phyloP scores from a whole-genome alignment of 2,888 invertebrate species.

The Stictocephala bisonia region DNA sequence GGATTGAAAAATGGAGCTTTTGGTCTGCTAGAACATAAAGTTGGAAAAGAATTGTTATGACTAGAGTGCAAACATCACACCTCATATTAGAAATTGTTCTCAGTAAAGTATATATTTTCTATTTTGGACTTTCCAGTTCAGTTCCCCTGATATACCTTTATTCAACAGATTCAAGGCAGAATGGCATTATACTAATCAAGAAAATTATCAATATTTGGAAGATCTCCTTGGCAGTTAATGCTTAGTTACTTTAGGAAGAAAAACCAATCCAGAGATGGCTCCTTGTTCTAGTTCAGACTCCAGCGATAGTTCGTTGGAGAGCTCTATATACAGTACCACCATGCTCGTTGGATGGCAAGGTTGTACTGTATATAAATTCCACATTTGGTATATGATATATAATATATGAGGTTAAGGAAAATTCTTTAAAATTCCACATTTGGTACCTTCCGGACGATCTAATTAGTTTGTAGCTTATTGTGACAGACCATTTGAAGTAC shows the following conservation, averaged over 20 bases:
- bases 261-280: slow-evolving; percentile 3
- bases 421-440: too few relatives aligned
- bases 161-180: not conserved
- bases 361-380: too few relatives aligned
- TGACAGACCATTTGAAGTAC: too few relatives aligned
- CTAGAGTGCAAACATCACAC: not conserved
- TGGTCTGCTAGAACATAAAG: not conserved
- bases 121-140: not conserved
- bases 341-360: slow-evolving; percentile 22
- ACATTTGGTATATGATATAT: too few relatives aligned
- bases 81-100: not conserved
- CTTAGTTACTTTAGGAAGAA: not conserved
- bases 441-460: too few relatives aligned
- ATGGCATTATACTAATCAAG: not conserved
- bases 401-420: too few relatives aligned
- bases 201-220: not conserved
- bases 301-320: slow-evolving; percentile 1
- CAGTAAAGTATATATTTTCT: not conserved
- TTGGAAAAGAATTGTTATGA: not conserved
- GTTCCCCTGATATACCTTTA: not conserved
- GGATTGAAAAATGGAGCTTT: not conserved
- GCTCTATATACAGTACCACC: slow-evolving; percentile 14
- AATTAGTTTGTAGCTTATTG: too few relatives aligned
- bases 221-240: not conserved
- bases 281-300: not conserved